Base-by-base conservation (phyloP, 1,140 invertebrate genomes). In the Drosophila suzukii region DNA sequence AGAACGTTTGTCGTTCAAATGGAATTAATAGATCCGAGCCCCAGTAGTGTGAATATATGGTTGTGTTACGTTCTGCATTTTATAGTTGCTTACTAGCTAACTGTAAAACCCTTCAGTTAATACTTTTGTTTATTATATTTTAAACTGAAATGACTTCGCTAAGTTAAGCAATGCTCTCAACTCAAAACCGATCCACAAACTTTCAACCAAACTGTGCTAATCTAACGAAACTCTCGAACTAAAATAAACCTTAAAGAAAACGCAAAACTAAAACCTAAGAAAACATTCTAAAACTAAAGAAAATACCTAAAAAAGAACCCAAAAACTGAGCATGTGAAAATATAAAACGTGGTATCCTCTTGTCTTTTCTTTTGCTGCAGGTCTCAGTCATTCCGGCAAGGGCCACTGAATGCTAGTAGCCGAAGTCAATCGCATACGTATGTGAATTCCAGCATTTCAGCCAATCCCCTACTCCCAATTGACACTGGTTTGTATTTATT, bases 381-480 rank as follows among this genome's bases (percentile, higher is more conserved):
- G 95, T 96, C 95, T 94, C 96, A 96, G 94, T 96, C 96, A 93
- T 96, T 96, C 94, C 95, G 95, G 93, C 95, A 96, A 94, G 93
- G 93, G 93, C 93, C 94, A 93, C 89, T 94, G 93, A 91, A 94
- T 93, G 92, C 91, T 85, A 92, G 92, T 92, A 92, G 91, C 84
- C 91, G 92, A 92, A 92, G 92, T 92, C 92, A 92, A 85, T 92
- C 92, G 84, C 90, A 92, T 91, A 92, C 88, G 73, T 92, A 92
- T 92, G 92, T 95, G 93, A 95, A 95, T 94, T 94, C 95, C 93
- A 96, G 95, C 94, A 95, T 96, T 93, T 96, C 96, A 93, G 96
- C 96, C 93, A 96, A 96, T 94, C 96, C 96, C 93, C 95, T 96
- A 93, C 95, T 96, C 94, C 96, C 96, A 93, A 95, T 96, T 92